Base-by-base conservation (phyloP, 2,113 vertebrate genomes). In the Amphilophus citrinellus region DNA sequence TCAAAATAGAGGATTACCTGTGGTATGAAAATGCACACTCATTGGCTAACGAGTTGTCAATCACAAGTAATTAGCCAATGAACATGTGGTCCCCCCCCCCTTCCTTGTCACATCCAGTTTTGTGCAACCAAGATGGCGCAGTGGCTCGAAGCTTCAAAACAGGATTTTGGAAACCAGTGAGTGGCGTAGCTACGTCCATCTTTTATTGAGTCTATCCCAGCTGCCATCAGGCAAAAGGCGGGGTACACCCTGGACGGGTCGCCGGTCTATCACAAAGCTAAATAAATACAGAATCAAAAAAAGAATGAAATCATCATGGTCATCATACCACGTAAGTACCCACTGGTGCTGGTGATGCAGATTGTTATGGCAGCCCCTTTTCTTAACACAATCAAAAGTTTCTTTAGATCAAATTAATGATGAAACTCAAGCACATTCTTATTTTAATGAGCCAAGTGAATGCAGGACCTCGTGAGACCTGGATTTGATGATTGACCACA, bases 331-430 rank as follows among this genome's bases (percentile, higher is more conserved):
- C 11, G 5, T 50, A 50, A 71, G 10, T 32, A 17, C 44, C 42
- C 0, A 13, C 15, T 1, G 66, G 30, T 71, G 44, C 66, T 71
- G 7, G 66, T 68, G 17, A 77, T 79, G 15, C 22, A 17, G 6
- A 80, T 84, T 84, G 76, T 80, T 76, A 71, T 80, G 68, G 68
- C 81, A 85, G 77, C 24, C 11, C 20, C 15, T 35, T 73, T 76
- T 61, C 80, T 82, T 56, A 58, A 79, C 10, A 60, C 35, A 14
- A 61, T 22, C n/a, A 27, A 60, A 60, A 5, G 10, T 61, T 80
- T 83, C 22, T 57, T 37, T 37, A 87, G 88, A 79, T 82, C 53
- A 73, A 88, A 75, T 80, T 32, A 71, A 83, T 77, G 82, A 91
- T 86, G 86, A 79, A 86, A 87, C 30, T 76, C 37, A 59, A 76